Base-by-base conservation (phyloP, 1,140 invertebrate species). In the Drosophila busckii region DNA sequence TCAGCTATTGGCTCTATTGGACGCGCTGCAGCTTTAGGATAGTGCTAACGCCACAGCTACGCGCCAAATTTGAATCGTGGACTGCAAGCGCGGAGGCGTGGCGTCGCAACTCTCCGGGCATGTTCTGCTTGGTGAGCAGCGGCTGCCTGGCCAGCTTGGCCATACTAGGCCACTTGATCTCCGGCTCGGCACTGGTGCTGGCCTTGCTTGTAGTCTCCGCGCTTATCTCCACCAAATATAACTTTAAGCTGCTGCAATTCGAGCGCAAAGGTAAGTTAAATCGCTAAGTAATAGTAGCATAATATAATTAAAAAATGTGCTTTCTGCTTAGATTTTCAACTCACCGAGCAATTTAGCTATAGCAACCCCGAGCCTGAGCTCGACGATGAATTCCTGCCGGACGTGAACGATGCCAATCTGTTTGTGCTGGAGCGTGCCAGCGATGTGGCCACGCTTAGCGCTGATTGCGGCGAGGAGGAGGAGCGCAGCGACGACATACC, bases 341-440 rank as follows among this genome's bases (percentile, higher is more conserved):
- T 70, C 78, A 67, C 73, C 10, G 73, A 85, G 32, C 75, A 64
- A 31, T 42, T 84, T 1, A 76, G 61, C 42, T 76, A 70, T 31
- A 68, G 69, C 8, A 65, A 63, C 17, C 20, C 37, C 20, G 84
- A 84, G 16, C 46, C 64, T 10, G 84, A 86, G 44, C 26, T 55
- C 7, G 85, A 87, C 9, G 85, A 87, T 58, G 85, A 87, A 48
- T 87, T 87, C 37, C 42, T 87, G 56, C 85, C 85, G 9, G 85
- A 87, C 23, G 80, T 70, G 0, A 87, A 86, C n/a, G 84, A 86
- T 40, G 59, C 59, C n/a, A 87, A 86, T 68, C 41, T 86, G 15
- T 86, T 70, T 37, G 66, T 87, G 8, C 49, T 87, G 45, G 66
- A 87, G 28, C 63, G 70, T 26, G 85, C 85, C 10, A 75, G 85